Percentiles rank a stretch among this genome's conserved stretches.
These are phyloP conservation scores for Micromussa lordhowensis DNA, from an alignment of 92 coral and sea anemone species.

Conservation along the genomic window DNA sequence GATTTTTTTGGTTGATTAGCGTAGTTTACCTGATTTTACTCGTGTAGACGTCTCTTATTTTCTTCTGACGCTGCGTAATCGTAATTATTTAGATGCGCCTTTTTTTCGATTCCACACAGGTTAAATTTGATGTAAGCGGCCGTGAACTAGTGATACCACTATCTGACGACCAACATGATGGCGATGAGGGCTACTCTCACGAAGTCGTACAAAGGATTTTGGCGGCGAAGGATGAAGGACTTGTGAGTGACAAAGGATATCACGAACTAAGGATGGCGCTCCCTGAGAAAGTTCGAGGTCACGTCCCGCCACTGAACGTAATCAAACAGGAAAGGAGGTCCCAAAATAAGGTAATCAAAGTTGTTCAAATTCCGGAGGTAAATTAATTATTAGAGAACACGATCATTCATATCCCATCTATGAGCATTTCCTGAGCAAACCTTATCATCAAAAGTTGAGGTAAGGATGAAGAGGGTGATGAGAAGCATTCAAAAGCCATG, in stretches of 20 bases:
- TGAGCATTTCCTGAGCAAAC: conserved; percentile 5
- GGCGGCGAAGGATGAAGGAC: conserved; percentile 53
- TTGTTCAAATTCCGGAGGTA: conserved; percentile 39
- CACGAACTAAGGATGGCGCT: conserved; percentile 37
- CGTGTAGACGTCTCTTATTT: no score
- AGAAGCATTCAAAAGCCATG: no score
- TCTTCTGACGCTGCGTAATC: no score
- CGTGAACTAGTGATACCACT: no score
- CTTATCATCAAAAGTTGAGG: conserved; percentile 2
- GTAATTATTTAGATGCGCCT: no score
- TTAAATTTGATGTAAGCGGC: no score
- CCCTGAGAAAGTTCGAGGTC: not conserved
- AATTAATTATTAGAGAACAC: conserved; percentile 13
- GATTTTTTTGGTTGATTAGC: no score
- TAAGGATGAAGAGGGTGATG: no score
- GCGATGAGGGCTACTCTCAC: not conserved
- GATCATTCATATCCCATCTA: conserved; percentile 13
- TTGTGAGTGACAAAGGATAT: conserved; percentile 52
- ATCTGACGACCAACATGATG: not conserved
- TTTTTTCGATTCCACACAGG: no score
- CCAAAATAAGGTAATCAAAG: conserved; percentile 45
- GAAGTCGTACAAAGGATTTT: conserved; percentile 17
- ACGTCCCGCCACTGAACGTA: not conserved
- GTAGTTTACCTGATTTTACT: no score
- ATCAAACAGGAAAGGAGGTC: conserved; percentile 25